phyloP scores from a whole-genome alignment of 2,797 vertebrate species.

The Falco concolor region DNA sequence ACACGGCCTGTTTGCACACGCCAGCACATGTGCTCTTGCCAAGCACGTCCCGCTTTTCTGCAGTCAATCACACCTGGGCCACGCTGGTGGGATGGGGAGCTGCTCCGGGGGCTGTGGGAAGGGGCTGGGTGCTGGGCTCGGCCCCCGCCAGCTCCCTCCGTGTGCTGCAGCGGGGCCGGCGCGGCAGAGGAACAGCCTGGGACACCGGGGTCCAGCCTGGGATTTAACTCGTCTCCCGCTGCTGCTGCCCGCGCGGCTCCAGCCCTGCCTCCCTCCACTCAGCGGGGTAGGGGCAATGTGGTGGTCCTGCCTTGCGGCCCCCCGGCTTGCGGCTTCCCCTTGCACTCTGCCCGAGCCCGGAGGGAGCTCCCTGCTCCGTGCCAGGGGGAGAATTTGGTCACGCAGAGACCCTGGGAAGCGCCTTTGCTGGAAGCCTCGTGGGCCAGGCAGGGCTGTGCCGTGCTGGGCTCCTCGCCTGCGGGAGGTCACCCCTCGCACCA shows the following conservation, averaged over 20 bases:
- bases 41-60: not conserved
- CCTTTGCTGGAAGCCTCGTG: not conserved
- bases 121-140: not conserved
- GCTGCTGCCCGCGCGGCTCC: not conserved
- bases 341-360: fast-evolving
- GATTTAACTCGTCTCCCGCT: not conserved
- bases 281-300: not conserved
- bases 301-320: not conserved
- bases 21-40: not conserved
- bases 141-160: fast-evolving
- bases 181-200: not conserved
- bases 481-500: not conserved
- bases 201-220: fast-evolving
- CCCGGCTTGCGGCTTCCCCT: not conserved
- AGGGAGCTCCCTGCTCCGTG: not conserved
- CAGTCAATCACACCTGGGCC: not conserved
- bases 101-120: not conserved
- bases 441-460: not conserved
- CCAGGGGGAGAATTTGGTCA: not conserved
- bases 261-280: not conserved
- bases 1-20: not conserved
- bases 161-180: fast-evolving
- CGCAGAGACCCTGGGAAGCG: not conserved
- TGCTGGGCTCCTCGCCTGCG: not conserved
- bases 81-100: fast-evolving